Percentiles rank a stretch among this genome's conserved stretches.
Conservation (phyloP, 2,113 vertebrate species). For the Henicopernis longicauda region DNA sequence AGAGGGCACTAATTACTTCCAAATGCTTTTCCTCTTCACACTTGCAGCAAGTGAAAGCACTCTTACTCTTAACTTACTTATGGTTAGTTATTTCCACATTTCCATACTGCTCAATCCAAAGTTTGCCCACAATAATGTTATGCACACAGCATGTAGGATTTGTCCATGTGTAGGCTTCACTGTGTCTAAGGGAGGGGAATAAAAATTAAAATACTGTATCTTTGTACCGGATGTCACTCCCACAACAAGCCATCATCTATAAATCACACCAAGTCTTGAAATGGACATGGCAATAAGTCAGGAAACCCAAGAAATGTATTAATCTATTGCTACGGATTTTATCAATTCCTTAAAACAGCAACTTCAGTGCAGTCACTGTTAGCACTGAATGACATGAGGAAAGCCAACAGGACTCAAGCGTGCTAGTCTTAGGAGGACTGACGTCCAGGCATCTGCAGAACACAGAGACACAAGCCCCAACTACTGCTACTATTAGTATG, state of each 20-base stretch:
- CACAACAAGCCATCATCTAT: neutral
- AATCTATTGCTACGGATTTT: neutral
- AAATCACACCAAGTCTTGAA: neutral
- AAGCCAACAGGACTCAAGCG: neutral
- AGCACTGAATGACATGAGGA: neutral
- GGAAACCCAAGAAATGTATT: neutral
- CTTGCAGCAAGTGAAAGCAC: neutral
- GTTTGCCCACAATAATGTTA: conserved; percentile 96
- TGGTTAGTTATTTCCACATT: conserved; percentile 96
- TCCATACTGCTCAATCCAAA: conserved; percentile 99
- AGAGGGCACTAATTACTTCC: neutral
- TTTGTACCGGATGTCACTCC: neutral
- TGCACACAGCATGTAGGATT: conserved; percentile 97
- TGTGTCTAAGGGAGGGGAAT: conserved; percentile 74
- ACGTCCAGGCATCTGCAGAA: neutral
- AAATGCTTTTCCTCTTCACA: neutral
- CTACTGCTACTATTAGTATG: neutral
- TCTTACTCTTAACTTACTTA: conserved; percentile 77
- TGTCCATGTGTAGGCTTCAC: conserved; percentile 96
- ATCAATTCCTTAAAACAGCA: neutral
- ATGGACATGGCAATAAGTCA: neutral
- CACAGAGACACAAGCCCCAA: neutral
- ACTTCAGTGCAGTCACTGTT: neutral
- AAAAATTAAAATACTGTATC: neutral
- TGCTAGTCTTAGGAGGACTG: neutral